Percentiles rank a stretch among this genome's conserved stretches.
These are phyloP conservation scores for Acipenser transmontanus DNA, from an alignment of 2,797 vertebrate genomes.

Conservation along the genomic window DNA sequence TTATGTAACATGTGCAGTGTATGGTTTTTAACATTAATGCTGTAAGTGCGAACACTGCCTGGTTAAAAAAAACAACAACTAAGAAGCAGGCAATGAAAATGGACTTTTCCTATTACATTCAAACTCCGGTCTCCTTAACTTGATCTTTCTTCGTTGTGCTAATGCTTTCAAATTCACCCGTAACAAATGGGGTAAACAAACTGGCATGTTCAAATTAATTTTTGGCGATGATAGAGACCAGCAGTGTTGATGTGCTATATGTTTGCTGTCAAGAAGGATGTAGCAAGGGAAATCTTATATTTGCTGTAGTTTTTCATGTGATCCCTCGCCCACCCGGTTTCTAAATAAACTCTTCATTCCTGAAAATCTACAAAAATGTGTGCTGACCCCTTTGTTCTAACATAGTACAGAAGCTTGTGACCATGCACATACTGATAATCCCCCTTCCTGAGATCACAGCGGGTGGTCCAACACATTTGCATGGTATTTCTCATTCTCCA, in stretches of 20 bases:
- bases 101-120: neutral
- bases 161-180: slow-evolving; percentile 10
- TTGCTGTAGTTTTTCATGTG: slow-evolving; percentile 13
- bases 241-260: slow-evolving; percentile 6
- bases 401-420: slow-evolving; percentile 10
- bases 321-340: slow-evolving; percentile 19
- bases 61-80: too few relatives aligned
- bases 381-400: slow-evolving; percentile 1
- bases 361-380: slow-evolving; percentile 14
- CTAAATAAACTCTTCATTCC: slow-evolving; percentile 19
- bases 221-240: neutral
- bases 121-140: slow-evolving; percentile 4
- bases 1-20: too few relatives aligned
- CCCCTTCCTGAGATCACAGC: neutral
- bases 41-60: too few relatives aligned
- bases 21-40: too few relatives aligned
- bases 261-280: slow-evolving; percentile 12
- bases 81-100: neutral
- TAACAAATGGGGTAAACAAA: slow-evolving; percentile 14
- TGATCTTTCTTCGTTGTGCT: slow-evolving; percentile 10
- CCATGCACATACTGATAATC: slow-evolving; percentile 4
- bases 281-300: slow-evolving; percentile 14
- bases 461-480: slow-evolving; percentile 18
- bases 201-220: slow-evolving; percentile 5
- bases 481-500: slow-evolving; percentile 7